A percentile compares a stretch with the other conserved stretches of the same genome.
phyloP scores from a whole-genome alignment of 2,797 vertebrate species.

The Heterohyrax brucei region DNA sequence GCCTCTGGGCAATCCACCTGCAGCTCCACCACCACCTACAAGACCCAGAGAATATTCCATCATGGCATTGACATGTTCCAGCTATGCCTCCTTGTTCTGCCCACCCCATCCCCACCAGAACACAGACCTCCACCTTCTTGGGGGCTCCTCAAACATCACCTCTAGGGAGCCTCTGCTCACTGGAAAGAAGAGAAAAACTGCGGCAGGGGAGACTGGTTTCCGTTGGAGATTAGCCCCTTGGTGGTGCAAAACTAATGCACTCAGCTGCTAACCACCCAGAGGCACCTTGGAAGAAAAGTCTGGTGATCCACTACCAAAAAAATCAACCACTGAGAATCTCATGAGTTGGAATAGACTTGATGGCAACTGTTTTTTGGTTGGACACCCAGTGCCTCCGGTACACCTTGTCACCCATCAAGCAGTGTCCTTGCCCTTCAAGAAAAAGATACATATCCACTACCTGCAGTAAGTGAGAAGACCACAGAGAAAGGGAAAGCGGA shows the following conservation, averaged over 20 bases:
- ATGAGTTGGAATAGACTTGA: neutral
- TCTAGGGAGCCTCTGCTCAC: neutral
- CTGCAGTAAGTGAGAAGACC: neutral
- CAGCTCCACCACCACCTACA: no score
- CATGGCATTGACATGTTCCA: fast-evolving
- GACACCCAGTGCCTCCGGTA: neutral
- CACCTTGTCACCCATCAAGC: neutral
- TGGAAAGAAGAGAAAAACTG: neutral
- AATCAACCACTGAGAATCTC: neutral
- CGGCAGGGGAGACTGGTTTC: constrained; percentile 11
- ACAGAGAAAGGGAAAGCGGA: neutral
- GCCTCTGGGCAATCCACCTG: neutral
- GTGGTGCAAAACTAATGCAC: neutral
- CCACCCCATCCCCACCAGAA: neutral
- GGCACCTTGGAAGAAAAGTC: neutral
- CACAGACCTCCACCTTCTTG: neutral
- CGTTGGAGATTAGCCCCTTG: neutral
- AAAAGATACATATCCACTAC: neutral
- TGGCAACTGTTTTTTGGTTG: neutral
- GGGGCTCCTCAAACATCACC: neutral
- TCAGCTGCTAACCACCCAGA: neutral
- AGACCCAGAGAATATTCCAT: fast-evolving
- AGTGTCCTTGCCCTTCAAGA: neutral
- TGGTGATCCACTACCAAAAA: neutral
- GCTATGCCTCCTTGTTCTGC: neutral